phyloP scores from a whole-genome alignment of 2,888 invertebrate genomes.

The Harpagoxenus sublaevis region DNA sequence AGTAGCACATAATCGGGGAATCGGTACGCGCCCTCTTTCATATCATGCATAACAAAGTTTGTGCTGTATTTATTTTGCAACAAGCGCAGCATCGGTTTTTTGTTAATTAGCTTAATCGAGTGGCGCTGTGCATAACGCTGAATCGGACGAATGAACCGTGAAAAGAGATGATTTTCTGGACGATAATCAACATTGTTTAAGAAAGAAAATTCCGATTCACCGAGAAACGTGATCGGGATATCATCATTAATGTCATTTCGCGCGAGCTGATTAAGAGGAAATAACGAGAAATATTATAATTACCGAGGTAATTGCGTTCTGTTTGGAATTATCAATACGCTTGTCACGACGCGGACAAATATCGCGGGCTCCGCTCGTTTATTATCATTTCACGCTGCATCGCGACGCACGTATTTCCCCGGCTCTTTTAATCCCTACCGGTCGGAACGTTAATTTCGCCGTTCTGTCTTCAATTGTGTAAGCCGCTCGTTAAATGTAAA shows the following conservation, averaged over 20 bases:
- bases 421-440: constrained; percentile 39
- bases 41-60: constrained; percentile 27
- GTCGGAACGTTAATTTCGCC: constrained; percentile 36
- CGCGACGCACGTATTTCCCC: not conserved
- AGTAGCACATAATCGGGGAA: not conserved
- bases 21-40: constrained; percentile 20
- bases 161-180: constrained; percentile 62
- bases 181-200: constrained; percentile 56
- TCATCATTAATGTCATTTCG: not conserved
- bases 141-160: constrained; percentile 56
- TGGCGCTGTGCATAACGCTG: constrained; percentile 17
- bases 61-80: constrained; percentile 46
- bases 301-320: not conserved
- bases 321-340: constrained; percentile 26
- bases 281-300: constrained; percentile 21
- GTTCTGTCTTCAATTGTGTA: constrained; percentile 47
- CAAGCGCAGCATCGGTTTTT: constrained; percentile 39
- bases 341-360: constrained; percentile 27
- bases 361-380: constrained; percentile 22
- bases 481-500: constrained; percentile 51
- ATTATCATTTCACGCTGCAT: constrained; percentile 34
- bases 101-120: constrained; percentile 69
- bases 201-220: constrained; percentile 59
- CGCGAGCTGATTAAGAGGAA: not conserved
- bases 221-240: not conserved